Evolutionary conservation across 2,113 vertebrate genomes (phyloP).

Genomic region (Phrynosoma platyrhinos): DNA sequence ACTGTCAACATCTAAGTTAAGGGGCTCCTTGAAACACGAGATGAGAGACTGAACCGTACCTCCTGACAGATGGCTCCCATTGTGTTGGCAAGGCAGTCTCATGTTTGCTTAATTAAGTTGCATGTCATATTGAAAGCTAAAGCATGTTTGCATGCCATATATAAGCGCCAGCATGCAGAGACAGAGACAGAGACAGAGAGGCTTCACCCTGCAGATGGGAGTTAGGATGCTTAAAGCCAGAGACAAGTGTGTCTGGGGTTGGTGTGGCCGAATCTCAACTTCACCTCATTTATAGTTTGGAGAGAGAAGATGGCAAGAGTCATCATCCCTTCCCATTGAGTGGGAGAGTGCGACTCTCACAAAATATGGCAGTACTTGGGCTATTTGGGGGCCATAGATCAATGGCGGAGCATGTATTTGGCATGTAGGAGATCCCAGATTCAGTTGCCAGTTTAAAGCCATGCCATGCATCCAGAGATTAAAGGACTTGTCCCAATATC

Average conservation of each 20-base stretch:
- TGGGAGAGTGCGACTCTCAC: too few relatives aligned
- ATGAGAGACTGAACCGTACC: not conserved
- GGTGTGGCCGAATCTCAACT: too few relatives aligned
- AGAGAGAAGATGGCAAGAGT: not conserved
- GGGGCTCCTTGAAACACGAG: not conserved
- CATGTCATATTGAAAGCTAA: slow-evolving; percentile 27
- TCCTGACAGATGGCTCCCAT: slow-evolving; percentile 51
- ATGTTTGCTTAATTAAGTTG: slow-evolving; percentile 65
- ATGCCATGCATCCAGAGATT: too few relatives aligned
- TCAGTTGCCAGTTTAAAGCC: not conserved
- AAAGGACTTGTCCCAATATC: too few relatives aligned
- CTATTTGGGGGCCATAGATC: too few relatives aligned
- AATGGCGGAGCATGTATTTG: not conserved
- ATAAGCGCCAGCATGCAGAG: rapidly evolving
- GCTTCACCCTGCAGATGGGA: rapidly evolving
- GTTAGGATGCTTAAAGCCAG: not conserved
- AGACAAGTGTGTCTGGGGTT: not conserved
- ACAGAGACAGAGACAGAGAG: not conserved
- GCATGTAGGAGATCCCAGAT: not conserved
- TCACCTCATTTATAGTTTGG: not conserved
- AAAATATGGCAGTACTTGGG: not conserved
- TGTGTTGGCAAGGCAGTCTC: slow-evolving; percentile 50
- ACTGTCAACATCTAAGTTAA: rapidly evolving
- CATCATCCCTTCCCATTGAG: not conserved
- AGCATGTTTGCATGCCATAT: not conserved